Percentiles rank a stretch among this genome's conserved stretches.
These are phyloP conservation scores for Dynastes hyllus DNA, from an alignment of 2,888 invertebrate genomes.

Conservation along the genomic window DNA sequence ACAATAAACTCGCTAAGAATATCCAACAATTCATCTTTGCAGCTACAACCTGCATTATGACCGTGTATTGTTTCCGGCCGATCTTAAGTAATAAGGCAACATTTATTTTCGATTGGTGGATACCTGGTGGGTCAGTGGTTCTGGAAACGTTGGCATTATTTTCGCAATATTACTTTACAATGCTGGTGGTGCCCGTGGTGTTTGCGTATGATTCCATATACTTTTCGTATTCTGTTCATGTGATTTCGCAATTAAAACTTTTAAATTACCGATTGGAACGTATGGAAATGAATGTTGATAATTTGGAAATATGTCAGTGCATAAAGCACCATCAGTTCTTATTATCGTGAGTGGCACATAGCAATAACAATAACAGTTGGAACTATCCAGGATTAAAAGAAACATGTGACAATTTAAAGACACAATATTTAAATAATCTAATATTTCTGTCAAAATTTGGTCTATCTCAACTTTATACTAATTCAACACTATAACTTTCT, in stretches of 20 bases:
- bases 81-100: not conserved
- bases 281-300: not conserved
- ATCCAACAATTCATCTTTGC: constrained; percentile 24
- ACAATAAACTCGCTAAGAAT: not conserved
- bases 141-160: constrained; percentile 31
- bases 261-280: constrained; percentile 25
- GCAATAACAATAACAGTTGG: not conserved
- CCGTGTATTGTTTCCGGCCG: constrained; percentile 23
- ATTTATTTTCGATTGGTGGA: constrained; percentile 41
- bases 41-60: constrained; percentile 4
- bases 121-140: constrained; percentile 13
- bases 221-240: constrained; percentile 37
- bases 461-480: no score
- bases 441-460: no score
- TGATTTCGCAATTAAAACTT: constrained; percentile 40
- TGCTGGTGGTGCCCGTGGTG: not conserved
- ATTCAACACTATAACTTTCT: no score
- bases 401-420: no score
- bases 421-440: no score
- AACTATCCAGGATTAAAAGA: no score
- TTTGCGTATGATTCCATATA: constrained; percentile 42
- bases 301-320: constrained; percentile 17
- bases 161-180: constrained; percentile 32
- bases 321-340: constrained; percentile 38
- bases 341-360: constrained; percentile 23